Evolutionary conservation across 1,140 invertebrate species (phyloP).

Genomic region (Berghia stephanieae): DNA sequence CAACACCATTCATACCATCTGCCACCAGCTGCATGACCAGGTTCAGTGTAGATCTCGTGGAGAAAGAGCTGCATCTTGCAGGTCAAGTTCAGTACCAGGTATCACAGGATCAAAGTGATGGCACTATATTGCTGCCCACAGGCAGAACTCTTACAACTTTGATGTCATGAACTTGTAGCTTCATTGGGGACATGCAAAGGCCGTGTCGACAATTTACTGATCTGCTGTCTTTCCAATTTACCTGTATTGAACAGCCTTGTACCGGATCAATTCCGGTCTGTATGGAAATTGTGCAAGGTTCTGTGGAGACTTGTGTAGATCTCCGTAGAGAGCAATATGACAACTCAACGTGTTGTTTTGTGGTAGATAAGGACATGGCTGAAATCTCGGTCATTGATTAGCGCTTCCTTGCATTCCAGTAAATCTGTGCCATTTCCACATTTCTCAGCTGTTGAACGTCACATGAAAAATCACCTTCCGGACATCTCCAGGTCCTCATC

Average conservation of each 20-base stretch:
- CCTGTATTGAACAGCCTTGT: neutral
- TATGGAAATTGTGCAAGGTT: neutral
- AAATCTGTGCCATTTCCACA: slow-evolving; percentile 3
- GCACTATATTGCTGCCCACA: neutral
- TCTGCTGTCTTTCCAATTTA: neutral
- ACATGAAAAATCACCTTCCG: neutral
- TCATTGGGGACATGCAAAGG: neutral
- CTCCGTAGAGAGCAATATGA: neutral
- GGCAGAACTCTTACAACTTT: neutral
- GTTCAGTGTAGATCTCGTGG: neutral
- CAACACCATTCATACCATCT: neutral
- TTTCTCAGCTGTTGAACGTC: neutral
- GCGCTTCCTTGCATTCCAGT: neutral
- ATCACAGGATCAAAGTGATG: neutral
- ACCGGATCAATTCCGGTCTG: neutral
- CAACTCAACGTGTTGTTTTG: neutral
- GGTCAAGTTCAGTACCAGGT: neutral
- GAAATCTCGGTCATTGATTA: neutral
- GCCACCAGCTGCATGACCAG: slow-evolving; percentile 8
- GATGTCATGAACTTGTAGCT: neutral
- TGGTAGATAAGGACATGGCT: slow-evolving; percentile 6
- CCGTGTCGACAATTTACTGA: neutral
- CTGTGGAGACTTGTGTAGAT: neutral
- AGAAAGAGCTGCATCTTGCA: neutral
- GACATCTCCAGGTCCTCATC: neutral